These are phyloP conservation scores for Neolamprologus multifasciatus DNA, from an alignment of 2,797 vertebrate species.

Conservation along the genomic window DNA sequence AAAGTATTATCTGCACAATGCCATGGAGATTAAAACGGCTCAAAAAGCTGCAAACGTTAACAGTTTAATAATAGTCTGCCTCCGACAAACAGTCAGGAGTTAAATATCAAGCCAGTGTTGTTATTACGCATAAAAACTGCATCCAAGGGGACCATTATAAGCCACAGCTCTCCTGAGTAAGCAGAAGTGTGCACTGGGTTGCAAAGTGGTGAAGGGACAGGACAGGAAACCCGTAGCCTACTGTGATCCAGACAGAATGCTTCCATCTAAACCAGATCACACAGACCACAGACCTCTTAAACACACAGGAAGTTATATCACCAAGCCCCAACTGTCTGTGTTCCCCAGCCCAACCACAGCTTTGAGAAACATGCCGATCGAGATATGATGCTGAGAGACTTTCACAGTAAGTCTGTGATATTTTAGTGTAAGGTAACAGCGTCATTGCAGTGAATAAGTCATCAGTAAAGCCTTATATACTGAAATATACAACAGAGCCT, in stretches of 20 bases:
- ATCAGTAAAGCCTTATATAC: conserved; percentile 14
- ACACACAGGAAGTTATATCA: conserved; percentile 66
- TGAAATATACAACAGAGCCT: not conserved
- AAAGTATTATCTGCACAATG: not conserved
- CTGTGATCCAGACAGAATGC: conserved; percentile 61
- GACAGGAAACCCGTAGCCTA: conserved; percentile 49
- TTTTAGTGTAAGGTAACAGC: not conserved
- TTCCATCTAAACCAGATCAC: conserved; percentile 70
- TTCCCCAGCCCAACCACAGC: conserved; percentile 27
- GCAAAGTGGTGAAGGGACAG: conserved; percentile 19
- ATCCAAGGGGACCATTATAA: conserved; percentile 13
- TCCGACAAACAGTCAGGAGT: conserved; percentile 7
- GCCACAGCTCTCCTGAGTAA: conserved; percentile 39
- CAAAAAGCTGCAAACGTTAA: not conserved
- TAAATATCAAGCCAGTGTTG: conserved; percentile 17
- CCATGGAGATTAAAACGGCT: not conserved
- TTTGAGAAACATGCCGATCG: conserved; percentile 14
- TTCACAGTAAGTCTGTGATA: not conserved
- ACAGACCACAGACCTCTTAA: conserved; percentile 66
- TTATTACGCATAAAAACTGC: conserved; percentile 32
- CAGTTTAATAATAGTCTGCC: conserved; percentile 2
- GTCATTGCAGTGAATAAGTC: not conserved
- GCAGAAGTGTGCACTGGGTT: conserved; percentile 34
- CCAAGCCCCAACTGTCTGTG: conserved; percentile 44
- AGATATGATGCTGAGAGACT: conserved; percentile 18